Base-by-base conservation (phyloP, 2,113 vertebrate species). In the Labeo catla region DNA sequence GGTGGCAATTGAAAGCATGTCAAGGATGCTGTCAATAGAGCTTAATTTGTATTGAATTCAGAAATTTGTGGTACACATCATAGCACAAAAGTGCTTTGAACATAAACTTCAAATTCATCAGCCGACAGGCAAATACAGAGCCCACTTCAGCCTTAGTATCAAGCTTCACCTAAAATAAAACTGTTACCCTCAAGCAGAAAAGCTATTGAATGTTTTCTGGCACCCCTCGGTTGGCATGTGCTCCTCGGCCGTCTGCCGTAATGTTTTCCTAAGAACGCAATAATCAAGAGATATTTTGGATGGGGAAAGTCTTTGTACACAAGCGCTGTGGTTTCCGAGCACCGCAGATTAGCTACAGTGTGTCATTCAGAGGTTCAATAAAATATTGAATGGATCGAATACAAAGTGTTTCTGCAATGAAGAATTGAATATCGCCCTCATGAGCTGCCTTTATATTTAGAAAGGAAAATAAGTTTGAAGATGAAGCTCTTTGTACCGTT, bases 381-480 rank as follows among this genome's bases (percentile, higher is more conserved):
- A 83, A 83, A 83, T 83, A 54, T 83, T 83, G 81, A 70, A 83
- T 54, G 65, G 81, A 39, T 83, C 81, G 49, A 70, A 83, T 70
- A 49, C 47, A 54, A 28, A 83, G 81, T n/a, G 65, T 83, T 83
- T 83, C 65, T 70, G 65, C 28, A 12, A 54, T 52, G 81, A 39
- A 39, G 65, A 83, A 83, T 83, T 83, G 65, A 83, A 83, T 83
- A 83, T 83, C 19, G 28, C 6, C 80, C 23, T 70, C 47, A 39
- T n/a, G 65, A 83, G 19, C 16, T 9, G 65, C 47, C 28, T 83
- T 83, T 70, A 83, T 70, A 68, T 83, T 83, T 83, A 65, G 28
- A 70, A 83, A 70, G 19, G 63, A 70, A 83, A 70, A 83, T 83
- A 83, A 83, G 81, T 83, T 70, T 83, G 65, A 83, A 83, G 65